These are phyloP conservation scores for Neuroterus valhalla DNA, from an alignment of 1,140 invertebrate species.

Conservation along the genomic window DNA sequence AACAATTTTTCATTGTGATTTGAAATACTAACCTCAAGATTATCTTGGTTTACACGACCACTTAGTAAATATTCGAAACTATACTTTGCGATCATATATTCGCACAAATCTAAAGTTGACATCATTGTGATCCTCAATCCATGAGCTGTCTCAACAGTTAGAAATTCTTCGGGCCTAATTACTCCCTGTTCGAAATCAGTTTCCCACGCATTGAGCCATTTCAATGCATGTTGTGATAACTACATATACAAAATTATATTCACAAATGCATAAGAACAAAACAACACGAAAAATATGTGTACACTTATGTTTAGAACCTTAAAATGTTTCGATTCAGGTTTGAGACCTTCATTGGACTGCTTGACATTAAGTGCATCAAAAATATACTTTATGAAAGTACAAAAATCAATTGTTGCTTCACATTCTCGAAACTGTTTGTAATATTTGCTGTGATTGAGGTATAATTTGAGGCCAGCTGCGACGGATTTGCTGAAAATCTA, in stretches of 20 bases:
- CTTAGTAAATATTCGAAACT: slow-evolving; percentile 48
- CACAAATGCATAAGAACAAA: slow-evolving; percentile 40
- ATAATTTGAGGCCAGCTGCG: slow-evolving; percentile 44
- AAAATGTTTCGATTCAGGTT: too few species aligned
- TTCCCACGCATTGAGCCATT: too few species aligned
- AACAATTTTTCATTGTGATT: too few species aligned
- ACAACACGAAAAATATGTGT: too few species aligned
- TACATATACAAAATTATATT: slow-evolving; percentile 37
- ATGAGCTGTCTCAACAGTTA: slow-evolving; percentile 41
- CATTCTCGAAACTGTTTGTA: slow-evolving; percentile 38
- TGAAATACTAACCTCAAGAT: slow-evolving; percentile 48
- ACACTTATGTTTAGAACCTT: too few species aligned
- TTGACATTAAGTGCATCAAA: slow-evolving; percentile 50
- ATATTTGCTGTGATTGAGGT: slow-evolving; percentile 37
- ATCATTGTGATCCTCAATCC: too few species aligned
- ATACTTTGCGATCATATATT: slow-evolving; percentile 42
- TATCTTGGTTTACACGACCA: slow-evolving; percentile 50
- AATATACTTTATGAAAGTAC: slow-evolving; percentile 47
- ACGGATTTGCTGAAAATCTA: slow-evolving; percentile 53
- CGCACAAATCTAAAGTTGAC: slow-evolving; percentile 43
- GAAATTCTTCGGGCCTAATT: slow-evolving; percentile 48
- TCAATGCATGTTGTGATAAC: too few species aligned
- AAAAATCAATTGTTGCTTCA: slow-evolving; percentile 43
- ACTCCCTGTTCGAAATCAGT: too few species aligned
- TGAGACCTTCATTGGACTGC: slow-evolving; percentile 47